Base-by-base conservation (phyloP, 2,888 invertebrate genomes). In the Nematopogon swammerdamellus region DNA sequence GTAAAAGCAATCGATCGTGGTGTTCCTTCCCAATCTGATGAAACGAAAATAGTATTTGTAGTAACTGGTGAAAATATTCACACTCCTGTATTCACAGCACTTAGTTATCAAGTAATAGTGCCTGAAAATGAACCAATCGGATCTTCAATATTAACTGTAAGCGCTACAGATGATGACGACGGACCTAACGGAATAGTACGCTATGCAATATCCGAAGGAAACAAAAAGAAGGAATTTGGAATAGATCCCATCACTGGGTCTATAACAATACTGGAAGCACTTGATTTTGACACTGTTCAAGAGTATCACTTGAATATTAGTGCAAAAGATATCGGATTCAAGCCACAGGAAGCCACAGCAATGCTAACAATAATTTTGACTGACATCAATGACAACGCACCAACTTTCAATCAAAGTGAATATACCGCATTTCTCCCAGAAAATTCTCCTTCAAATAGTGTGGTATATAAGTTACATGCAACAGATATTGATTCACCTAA, bases 321-420 rank as follows among this genome's bases (percentile, higher is more conserved):
- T 0, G 96, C 94, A 0, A 84, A 83, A 54, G 97, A 97, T 73
- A 74, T 92, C 47, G 96, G 91, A 2, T 94, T 92, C 63, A 87
- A 90, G 56, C 82, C 91, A 0, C 85, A 84, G 57, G 84, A 85
- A 60, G 85, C 92, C 0, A 87, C 88, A 4, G 92, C 92, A 0
- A 88, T 89, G 58, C 74, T 96, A 6, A 92, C 91, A 1, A 88
- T 97, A 1, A 90, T 89, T 49, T 80, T 97, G 1, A 92, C 92
- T 0, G 97, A 97, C 64, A 91, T 96, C 36, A 97, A 95, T 63
- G 95, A 97, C 62, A 96, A 97, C 67, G 87, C 93, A 10, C 97
- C 97, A 0, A 75, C 81, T 14, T 97, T 97, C 63, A 89, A 91
- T 65, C 88, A 89, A 63, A 81, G 85, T 0, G 71, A 82, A 48